These are phyloP conservation scores for Acanthisitta chloris DNA, from an alignment of 2,113 vertebrate species.

Conservation along the genomic window DNA sequence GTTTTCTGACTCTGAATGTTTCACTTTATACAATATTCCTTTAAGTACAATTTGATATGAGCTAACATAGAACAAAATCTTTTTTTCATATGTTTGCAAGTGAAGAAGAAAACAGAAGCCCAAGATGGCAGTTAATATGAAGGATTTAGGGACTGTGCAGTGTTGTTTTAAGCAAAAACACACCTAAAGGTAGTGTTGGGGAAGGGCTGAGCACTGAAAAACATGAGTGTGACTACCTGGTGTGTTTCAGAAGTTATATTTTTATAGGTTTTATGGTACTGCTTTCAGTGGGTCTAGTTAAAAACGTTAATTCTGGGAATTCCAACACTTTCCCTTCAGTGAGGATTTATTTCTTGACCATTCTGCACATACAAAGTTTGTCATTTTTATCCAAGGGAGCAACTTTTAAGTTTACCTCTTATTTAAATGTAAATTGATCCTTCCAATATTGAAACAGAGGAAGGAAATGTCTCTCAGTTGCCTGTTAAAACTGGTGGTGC, in stretches of 20 bases:
- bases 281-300: not conserved
- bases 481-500: not conserved
- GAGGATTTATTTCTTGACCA: no score
- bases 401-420: not conserved
- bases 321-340: not conserved
- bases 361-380: not conserved
- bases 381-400: not conserved
- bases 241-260: not conserved
- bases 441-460: not conserved
- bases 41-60: not conserved
- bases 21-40: not conserved
- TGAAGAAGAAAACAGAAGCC: not conserved
- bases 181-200: not conserved
- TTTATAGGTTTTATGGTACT: not conserved
- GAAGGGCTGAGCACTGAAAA: not conserved
- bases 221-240: rapidly evolving
- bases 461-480: not conserved
- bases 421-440: not conserved
- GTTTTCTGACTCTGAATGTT: not conserved
- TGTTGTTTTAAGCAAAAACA: not conserved
- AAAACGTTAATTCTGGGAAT: not conserved
- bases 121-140: not conserved
- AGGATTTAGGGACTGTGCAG: not conserved
- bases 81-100: not conserved
- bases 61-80: not conserved